These are phyloP conservation scores for Erythrocercus mccallii DNA, from an alignment of 2,113 vertebrate genomes.

Conservation along the genomic window DNA sequence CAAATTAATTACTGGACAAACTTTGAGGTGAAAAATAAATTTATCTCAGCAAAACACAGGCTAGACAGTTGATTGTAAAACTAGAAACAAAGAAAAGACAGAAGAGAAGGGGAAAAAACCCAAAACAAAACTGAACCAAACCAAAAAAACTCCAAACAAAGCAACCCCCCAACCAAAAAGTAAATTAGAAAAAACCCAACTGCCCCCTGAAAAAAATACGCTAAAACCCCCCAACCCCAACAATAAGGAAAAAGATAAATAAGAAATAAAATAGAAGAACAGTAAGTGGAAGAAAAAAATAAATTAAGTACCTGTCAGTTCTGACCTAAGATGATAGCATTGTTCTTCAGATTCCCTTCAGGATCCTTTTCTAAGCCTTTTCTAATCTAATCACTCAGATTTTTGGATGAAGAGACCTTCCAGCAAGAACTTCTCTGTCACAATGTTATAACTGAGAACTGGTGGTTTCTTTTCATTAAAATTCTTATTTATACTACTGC, in stretches of 20 bases:
- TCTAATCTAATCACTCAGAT: background rate
- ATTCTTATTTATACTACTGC: background rate
- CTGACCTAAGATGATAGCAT: background rate
- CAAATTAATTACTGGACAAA: background rate
- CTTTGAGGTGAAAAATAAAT: background rate
- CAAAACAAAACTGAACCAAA: background rate
- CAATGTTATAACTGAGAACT: background rate
- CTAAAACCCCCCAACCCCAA: accelerated
- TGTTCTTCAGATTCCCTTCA: background rate
- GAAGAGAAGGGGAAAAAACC: accelerated
- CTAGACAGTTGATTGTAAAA: background rate
- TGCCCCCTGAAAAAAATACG: background rate
- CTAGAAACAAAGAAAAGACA: background rate
- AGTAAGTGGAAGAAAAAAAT: background rate
- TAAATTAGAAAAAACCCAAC: accelerated
- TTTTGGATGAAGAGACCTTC: background rate
- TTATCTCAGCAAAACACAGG: background rate
- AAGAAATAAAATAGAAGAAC: background rate
- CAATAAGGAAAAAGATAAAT: accelerated
- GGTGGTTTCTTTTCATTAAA: constrained; percentile 3
- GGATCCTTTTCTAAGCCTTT: background rate
- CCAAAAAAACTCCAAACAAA: background rate
- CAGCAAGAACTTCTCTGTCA: background rate
- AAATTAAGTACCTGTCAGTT: background rate
- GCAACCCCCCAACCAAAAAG: background rate